Base-by-base conservation (phyloP, 2,797 vertebrate genomes). In the Alfaro cultratus region DNA sequence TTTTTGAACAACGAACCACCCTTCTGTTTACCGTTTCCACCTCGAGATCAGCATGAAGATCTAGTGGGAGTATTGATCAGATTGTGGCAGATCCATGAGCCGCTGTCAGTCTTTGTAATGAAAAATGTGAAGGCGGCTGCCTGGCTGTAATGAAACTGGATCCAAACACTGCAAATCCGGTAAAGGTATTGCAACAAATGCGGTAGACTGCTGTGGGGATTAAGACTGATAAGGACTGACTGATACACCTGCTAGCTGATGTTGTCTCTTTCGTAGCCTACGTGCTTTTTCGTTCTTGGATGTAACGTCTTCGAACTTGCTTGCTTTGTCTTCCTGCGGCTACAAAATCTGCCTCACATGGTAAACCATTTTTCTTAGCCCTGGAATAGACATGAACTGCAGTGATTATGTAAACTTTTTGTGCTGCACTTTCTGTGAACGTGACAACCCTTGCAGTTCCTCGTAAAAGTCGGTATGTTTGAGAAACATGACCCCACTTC, bases 91-190 rank as follows among this genome's bases (percentile, higher is more conserved):
- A 81, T 85, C 68, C 83, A 73, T 51, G 73, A 82, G 78, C 76
- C 43, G 46, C 79, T 79, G 82, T 83, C 79, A 68, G 77, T 70
- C 78, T 80, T 84, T 68, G 46, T 80, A 77, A 78, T 86, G 83
- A 86, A 77, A 83, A 76, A 80, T 45, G 78, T 67, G 76, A 71
- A 23, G 72, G 74, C 75, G 41, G 47, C 2, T 6, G 12, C 39
- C 71, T 53, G 57, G 60, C 5, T 8, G 49, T 45, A 55, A 60
- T 26, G 76, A 23, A 74, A 73, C 80, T 78, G 51, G 71, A 78
- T 74, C 74, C 79, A 51, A n/a, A 29, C 51, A 34, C 74, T 34
- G 73, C 26, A 74, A 82, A 80, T 73, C 84, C 1, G 46, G 78
- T 86, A 80, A 87, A 73, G 77, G 83, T 79, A 79, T 46, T 21